Conservation (phyloP, 2,888 invertebrate genomes). For the Phasia obesa region DNA sequence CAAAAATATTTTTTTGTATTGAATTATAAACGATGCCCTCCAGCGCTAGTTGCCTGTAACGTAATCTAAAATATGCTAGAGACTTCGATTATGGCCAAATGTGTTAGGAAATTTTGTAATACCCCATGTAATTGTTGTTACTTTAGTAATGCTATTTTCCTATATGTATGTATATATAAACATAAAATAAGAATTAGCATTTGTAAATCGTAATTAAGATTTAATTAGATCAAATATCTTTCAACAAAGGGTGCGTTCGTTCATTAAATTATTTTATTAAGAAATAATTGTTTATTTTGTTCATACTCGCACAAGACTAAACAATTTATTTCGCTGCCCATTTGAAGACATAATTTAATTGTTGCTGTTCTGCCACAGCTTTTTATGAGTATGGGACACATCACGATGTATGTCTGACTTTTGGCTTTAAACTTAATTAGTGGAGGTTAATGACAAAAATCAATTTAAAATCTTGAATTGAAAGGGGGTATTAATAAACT, state of each 20-base stretch:
- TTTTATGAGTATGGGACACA: conserved; percentile 5
- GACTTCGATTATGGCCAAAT: too few species aligned
- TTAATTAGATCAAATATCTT: conserved; percentile 27
- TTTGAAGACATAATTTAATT: conserved; percentile 57
- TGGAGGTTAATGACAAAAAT: conserved; percentile 63
- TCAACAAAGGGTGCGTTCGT: background rate
- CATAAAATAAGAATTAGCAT: background rate
- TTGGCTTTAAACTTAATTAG: conserved; percentile 51
- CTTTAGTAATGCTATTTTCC: conserved; percentile 86
- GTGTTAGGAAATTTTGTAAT: too few species aligned
- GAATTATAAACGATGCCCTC: too few species aligned
- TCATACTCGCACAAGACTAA: background rate
- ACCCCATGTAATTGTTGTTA: too few species aligned
- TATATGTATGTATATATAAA: too few species aligned
- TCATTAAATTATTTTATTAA: conserved; percentile 53
- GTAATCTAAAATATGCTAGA: too few species aligned
- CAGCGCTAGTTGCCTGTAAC: too few species aligned
- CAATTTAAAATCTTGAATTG: conserved; percentile 57
- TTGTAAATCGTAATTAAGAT: background rate
- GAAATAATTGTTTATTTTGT: conserved; percentile 6
- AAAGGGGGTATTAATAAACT: background rate
- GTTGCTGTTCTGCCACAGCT: conserved; percentile 12
- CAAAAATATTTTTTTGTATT: too few species aligned
- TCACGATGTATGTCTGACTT: conserved; percentile 46
- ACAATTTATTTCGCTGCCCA: conserved; percentile 9